phyloP scores from a whole-genome alignment of 1,140 invertebrate species.

The Parapsyche elsis region DNA sequence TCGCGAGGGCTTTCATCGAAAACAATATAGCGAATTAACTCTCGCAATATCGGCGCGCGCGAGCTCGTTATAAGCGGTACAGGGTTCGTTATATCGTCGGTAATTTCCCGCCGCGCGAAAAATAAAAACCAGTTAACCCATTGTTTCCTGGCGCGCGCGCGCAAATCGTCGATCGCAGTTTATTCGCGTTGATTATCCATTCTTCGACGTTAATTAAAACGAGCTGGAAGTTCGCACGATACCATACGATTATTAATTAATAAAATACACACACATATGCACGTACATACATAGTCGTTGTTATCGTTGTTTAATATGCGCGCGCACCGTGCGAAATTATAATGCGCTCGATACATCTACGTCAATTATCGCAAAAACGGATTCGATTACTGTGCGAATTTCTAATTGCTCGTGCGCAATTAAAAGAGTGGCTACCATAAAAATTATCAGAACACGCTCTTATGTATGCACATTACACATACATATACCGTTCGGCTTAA shows the following conservation, averaged over 20 bases:
- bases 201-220: constrained; percentile 28
- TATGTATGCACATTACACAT: not conserved
- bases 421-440: too few relatives aligned
- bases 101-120: not conserved
- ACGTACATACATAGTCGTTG: not conserved
- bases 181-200: constrained; percentile 30
- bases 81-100: not conserved
- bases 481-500: too few relatives aligned
- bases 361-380: not conserved
- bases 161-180: not conserved
- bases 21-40: constrained; percentile 11
- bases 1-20: not conserved
- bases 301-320: not conserved
- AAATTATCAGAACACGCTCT: too few relatives aligned
- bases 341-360: not conserved
- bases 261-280: not conserved
- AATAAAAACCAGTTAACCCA: not conserved
- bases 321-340: not conserved
- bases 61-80: not conserved
- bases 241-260: not conserved
- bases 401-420: too few relatives aligned
- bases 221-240: not conserved
- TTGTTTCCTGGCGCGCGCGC: constrained; percentile 11
- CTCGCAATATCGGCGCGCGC: not conserved
- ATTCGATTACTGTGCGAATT: not conserved